Evolutionary conservation across 2,113 vertebrate genomes (phyloP).

Genomic region (Tretioscincus oriximinensis): DNA sequence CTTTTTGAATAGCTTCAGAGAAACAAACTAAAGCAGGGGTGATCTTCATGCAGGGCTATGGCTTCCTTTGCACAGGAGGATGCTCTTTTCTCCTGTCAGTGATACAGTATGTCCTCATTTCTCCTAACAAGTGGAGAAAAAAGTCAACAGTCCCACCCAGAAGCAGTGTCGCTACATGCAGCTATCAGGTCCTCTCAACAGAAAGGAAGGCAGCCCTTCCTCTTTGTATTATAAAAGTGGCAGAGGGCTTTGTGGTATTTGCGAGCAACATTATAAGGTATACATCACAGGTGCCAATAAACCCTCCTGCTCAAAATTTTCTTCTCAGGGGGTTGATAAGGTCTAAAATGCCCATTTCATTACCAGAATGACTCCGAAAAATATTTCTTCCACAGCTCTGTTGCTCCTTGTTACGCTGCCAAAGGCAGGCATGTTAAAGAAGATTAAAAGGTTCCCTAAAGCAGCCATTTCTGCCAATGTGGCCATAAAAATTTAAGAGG

Average conservation of each 20-base stretch:
- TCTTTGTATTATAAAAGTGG: neutral
- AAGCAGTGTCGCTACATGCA: neutral
- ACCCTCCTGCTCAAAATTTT: neutral
- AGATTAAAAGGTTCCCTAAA: conserved; percentile 44
- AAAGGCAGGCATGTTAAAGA: neutral
- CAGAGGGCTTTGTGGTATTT: neutral
- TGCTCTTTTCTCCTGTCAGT: neutral
- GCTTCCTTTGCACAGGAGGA: neutral
- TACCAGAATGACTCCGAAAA: neutral
- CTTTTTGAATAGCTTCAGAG: neutral
- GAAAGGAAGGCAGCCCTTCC: neutral
- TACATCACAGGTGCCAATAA: neutral
- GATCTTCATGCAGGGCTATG: neutral
- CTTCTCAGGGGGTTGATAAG: neutral
- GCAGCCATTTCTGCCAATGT: conserved; percentile 46
- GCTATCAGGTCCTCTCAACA: neutral
- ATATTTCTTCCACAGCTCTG: neutral
- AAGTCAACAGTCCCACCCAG: neutral
- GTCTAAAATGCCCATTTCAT: neutral
- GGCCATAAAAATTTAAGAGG: conserved; percentile 51
- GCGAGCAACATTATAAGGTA: neutral
- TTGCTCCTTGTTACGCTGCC: neutral
- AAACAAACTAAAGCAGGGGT: neutral
- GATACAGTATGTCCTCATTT: neutral
- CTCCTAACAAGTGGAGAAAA: neutral